Conservation (phyloP, 2,888 invertebrate species). For the Linnaemya tessellans region DNA sequence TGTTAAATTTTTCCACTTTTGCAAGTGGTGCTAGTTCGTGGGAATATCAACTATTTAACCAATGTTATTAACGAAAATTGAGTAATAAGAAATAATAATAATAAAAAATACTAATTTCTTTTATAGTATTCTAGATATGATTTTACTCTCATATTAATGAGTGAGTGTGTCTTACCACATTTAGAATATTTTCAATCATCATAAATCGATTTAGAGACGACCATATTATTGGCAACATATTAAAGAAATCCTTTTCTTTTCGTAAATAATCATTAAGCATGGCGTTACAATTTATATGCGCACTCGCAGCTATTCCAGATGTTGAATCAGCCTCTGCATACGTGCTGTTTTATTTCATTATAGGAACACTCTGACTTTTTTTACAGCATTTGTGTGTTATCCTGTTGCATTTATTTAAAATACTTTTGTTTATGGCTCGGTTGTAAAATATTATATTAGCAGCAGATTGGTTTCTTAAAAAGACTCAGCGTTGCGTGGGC, state of each 20-base stretch:
- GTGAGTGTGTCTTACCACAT: no score
- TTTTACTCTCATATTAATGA: neutral
- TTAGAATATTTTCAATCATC: no score
- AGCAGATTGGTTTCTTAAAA: neutral
- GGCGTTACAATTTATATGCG: neutral
- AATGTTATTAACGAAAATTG: no score
- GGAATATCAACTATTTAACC: no score
- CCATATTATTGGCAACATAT: no score
- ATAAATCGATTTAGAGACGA: no score
- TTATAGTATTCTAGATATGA: no score
- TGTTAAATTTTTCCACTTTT: no score
- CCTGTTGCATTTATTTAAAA: conserved; percentile 15
- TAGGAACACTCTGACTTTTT: neutral
- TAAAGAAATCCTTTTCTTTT: no score
- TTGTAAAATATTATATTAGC: conserved; percentile 31
- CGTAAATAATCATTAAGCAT: neutral
- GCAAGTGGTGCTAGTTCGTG: no score
- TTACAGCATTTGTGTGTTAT: neutral
- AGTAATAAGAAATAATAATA: no score
- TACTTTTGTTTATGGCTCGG: conserved; percentile 22
- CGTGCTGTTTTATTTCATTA: neutral
- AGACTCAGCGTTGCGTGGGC: conserved; percentile 41
- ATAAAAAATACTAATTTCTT: no score
- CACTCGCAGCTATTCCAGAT: neutral
- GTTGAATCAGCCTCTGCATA: neutral